Conservation (phyloP, 2,113 vertebrate species). For the Campylomormyrus tamandua region DNA sequence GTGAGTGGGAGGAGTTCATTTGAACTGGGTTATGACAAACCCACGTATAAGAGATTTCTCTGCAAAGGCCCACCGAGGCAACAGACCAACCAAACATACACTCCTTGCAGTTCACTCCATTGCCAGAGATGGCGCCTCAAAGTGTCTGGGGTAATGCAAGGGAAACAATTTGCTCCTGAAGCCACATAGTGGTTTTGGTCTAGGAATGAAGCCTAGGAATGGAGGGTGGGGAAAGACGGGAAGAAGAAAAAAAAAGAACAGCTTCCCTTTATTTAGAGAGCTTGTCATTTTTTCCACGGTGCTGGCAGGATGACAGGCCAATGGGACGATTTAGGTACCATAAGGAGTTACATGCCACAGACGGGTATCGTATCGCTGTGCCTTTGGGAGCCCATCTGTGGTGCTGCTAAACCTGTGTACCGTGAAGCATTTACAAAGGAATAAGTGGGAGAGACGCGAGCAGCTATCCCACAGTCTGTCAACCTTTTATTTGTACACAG, state of each 20-base stretch:
- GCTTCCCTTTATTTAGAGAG: slow-evolving; percentile 56
- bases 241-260: slow-evolving; percentile 36
- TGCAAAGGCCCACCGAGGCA: neutral
- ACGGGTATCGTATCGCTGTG: slow-evolving; percentile 48
- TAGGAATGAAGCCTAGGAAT: slow-evolving; percentile 30
- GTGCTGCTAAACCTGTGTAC: neutral
- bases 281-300: slow-evolving; percentile 41
- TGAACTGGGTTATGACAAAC: neutral
- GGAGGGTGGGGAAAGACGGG: slow-evolving; percentile 23
- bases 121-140: neutral
- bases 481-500: neutral
- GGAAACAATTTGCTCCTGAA: slow-evolving; percentile 54
- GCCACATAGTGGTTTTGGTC: slow-evolving; percentile 52
- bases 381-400: slow-evolving; percentile 17
- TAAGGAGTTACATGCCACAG: slow-evolving; percentile 54
- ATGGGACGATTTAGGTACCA: slow-evolving; percentile 36
- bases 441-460: neutral
- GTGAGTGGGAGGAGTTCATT: neutral
- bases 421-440: neutral
- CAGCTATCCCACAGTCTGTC: neutral
- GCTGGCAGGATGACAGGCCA: slow-evolving; percentile 35
- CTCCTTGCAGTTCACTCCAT: neutral
- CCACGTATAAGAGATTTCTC: neutral
- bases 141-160: slow-evolving; percentile 28
- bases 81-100: neutral